Base-by-base conservation (phyloP, 2,797 vertebrate species). In the Momotus momota region DNA sequence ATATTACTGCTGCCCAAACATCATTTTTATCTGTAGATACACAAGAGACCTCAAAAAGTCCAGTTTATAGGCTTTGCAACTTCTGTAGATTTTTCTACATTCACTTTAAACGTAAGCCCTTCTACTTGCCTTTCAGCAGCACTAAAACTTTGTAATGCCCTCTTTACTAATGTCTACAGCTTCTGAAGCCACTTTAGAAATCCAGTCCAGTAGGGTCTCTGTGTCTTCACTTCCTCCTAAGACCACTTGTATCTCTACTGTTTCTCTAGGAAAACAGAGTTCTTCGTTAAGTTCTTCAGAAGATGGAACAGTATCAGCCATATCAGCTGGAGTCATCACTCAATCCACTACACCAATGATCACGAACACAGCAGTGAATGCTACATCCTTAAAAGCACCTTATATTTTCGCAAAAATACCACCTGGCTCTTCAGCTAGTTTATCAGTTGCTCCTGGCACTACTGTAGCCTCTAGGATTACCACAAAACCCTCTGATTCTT, bases 261-360 rank as follows among this genome's bases (percentile, higher is more conserved):
- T 97, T 64, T 96, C 91, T 91, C 77, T 81, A 96, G 95, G 94
- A 94, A 88, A 86, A 60, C 82, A 85, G 80, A 96, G 82, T 74
- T 93, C 97, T 86, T 83, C 73, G 0, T 17, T 88, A 62, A 94
- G 77, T 78, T 65, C 95, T 78, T 88, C 94, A 84, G 80, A 58
- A 85, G 80, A 73, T 43, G 96, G 89, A 95, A 57, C 60, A 48
- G 1, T 80, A 73, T 83, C 94, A 71, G 66, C 85, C 72, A 9
- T 65, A 60, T 48, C 91, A 85, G 14, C 65, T 87, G 86, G 78
- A 80, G 46, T 57, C 72, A 33, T 81, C 52, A 81, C 43, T 62
- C 90, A 75, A 16, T 90, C 90, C 81, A 85, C 49, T 81, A 66
- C 73, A 31, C 57, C 81, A 45, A 10, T 85, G 65, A 35, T 72